phyloP scores from a whole-genome alignment of 2,113 vertebrate species.

The Prionailurus viverrinus region DNA sequence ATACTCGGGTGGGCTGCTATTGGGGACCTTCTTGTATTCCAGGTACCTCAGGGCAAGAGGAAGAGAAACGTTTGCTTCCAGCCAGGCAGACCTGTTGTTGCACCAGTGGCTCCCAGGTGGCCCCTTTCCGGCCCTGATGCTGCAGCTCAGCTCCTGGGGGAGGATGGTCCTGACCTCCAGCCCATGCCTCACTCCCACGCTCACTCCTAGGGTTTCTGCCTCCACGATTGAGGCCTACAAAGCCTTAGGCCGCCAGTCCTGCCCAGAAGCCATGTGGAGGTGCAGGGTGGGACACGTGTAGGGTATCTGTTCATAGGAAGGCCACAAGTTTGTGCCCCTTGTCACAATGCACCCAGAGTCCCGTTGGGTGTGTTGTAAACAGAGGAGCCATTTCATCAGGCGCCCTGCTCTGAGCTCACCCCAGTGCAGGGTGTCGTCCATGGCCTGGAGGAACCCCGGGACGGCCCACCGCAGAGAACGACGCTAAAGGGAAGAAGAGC shows the following conservation, averaged over 20 bases:
- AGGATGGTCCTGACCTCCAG: not conserved
- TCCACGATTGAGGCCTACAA: not conserved
- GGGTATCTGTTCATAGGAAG: not conserved
- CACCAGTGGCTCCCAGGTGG: not conserved
- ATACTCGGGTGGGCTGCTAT: slow-evolving; percentile 87
- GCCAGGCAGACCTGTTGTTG: not conserved
- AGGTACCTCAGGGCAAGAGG: slow-evolving; percentile 85
- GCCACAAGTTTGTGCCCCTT: not conserved
- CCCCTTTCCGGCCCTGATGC: not conserved
- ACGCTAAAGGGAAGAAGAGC: not conserved
- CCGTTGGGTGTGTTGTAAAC: slow-evolving; percentile 91
- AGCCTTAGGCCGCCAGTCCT: not conserved
- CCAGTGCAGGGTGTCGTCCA: not conserved
- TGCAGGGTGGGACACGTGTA: not conserved
- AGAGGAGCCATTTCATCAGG: slow-evolving; percentile 84
- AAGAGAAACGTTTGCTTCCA: not conserved
- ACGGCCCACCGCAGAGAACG: not conserved
- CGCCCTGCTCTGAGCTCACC: slow-evolving; percentile 90
- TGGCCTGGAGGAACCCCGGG: not conserved
- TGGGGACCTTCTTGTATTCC: slow-evolving; percentile 87
- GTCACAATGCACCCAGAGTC: slow-evolving; percentile 44
- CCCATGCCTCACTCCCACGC: not conserved
- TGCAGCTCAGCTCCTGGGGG: not conserved
- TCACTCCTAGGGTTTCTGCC: not conserved
- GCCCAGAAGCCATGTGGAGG: not conserved